These are phyloP conservation scores for Aleiodes sp. DNA, from an alignment of 1,140 invertebrate species.

Conservation along the genomic window DNA sequence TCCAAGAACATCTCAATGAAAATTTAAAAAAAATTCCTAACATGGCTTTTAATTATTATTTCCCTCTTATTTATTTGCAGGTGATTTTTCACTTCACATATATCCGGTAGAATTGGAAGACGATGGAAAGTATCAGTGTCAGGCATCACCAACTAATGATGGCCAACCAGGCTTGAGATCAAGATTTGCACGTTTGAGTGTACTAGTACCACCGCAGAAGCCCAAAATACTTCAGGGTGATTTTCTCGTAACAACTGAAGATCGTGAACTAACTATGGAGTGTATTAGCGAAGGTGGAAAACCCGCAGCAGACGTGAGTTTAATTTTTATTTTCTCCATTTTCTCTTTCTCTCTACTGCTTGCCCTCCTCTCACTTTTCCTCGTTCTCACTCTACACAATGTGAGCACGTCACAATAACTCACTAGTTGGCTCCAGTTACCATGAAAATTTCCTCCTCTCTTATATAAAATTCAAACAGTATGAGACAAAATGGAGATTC, in stretches of 20 bases:
- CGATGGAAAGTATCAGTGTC: conserved; percentile 91
- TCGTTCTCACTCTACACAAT: too few relatives aligned
- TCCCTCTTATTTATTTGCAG: conserved; percentile 66
- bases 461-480: too few relatives aligned
- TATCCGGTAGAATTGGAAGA: conserved; percentile 88
- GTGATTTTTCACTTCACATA: conserved; percentile 88
- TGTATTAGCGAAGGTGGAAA: conserved; percentile 90
- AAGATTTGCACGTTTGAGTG: conserved; percentile 83
- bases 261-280: conserved; percentile 87
- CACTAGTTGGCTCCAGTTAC: too few relatives aligned
- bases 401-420: too few relatives aligned
- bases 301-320: conserved; percentile 88
- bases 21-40: too few relatives aligned
- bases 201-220: conserved; percentile 87
- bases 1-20: too few relatives aligned
- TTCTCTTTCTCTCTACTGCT: not conserved
- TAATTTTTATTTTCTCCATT: not conserved
- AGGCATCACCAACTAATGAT: conserved; percentile 78
- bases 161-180: conserved; percentile 83
- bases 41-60: too few relatives aligned
- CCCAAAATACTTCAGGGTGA: conserved; percentile 88
- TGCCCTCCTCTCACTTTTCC: too few relatives aligned
- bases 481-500: too few relatives aligned
- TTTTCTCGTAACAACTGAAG: conserved; percentile 84
- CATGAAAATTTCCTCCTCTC: too few relatives aligned